phyloP scores from a whole-genome alignment of 64 coral and sea anemone genomes.

The Catalaphyllia jardinei region DNA sequence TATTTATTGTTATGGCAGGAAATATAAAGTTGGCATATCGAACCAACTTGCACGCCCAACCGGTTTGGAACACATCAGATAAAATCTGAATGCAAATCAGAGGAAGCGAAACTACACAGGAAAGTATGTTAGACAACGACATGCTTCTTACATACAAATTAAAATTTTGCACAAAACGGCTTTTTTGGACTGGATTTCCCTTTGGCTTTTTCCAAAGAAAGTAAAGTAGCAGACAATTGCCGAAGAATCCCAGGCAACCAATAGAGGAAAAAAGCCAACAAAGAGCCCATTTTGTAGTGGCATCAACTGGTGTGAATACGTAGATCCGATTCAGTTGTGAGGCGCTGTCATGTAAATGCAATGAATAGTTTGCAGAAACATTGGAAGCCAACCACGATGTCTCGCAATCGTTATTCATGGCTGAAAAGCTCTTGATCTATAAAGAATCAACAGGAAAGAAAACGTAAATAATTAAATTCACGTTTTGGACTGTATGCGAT shows the following conservation, averaged over 20 bases:
- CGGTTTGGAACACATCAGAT: slow-evolving; percentile 47
- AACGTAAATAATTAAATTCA: background rate
- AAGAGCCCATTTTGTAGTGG: background rate
- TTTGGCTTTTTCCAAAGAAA: slow-evolving; percentile 5
- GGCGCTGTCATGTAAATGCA: background rate
- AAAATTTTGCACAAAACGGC: background rate
- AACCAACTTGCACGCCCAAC: slow-evolving; percentile 11
- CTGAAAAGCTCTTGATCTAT: background rate
- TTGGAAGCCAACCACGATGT: background rate
- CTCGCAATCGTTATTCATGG: background rate
- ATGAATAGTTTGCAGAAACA: background rate
- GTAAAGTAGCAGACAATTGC: background rate
- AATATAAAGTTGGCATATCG: slow-evolving; percentile 35
- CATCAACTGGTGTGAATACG: background rate
- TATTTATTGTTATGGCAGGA: slow-evolving; percentile 20
- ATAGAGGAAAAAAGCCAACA: background rate
- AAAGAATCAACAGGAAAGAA: background rate
- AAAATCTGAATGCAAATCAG: background rate
- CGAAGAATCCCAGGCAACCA: background rate
- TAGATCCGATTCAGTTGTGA: background rate
- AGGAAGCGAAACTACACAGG: background rate
- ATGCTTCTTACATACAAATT: background rate
- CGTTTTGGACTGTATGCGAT: too few species aligned
- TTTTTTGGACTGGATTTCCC: background rate
- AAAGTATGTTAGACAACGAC: slow-evolving; percentile 7